Base-by-base conservation (phyloP, 2,113 vertebrate species). In the Rhynchopsitta pachyrhyncha region DNA sequence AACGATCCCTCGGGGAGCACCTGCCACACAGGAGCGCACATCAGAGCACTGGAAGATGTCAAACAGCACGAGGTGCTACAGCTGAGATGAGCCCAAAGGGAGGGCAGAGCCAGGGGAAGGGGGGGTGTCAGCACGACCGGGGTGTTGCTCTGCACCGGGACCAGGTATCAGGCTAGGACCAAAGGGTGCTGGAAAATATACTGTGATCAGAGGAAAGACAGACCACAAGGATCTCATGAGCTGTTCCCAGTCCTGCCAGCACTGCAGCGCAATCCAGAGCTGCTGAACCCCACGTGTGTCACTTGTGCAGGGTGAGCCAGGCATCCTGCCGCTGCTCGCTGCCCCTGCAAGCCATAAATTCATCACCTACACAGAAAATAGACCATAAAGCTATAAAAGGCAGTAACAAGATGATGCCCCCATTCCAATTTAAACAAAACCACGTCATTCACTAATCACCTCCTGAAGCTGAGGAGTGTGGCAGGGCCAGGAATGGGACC, bases 1-100 rank as follows among this genome's bases (percentile, higher is more conserved):
- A 99, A 4, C 98, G 98, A 94, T 99, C 99, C 97, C 97, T 98
- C 96, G 99, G 98, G 59, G 99, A 99, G 92, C 99, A 99, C 98
- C 99, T 99, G 97, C 46, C 46, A n/a, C 13, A 81, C 28, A 84
- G 2, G 50, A 57, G 70, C 70, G 67, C 77, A 41, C 8, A 2
- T 74, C 69, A 88, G 77, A 49, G 69, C 91, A 39, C 49, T 0
- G 0, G 23, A 20, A 12, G 37, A 1, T 5, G 73, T 27, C 35
- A 3, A 22, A 63, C n/a, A 67, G 75, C 80, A 42, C 12, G 0
- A 39, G 69, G 59, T 12, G 75, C 53, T 27, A 10, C 46, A 7
- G 75, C 41, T 12, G 62, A 19, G 37, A 7, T 0, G 22, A 73
- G 44, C 25, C 5, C 2, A 22, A 28, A 3, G 0, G 47, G 22